Evolutionary conservation across 2,113 vertebrate genomes (phyloP), one percentile per base, ranked within the genome.

Genomic region (Pachyramphus minor): DNA sequence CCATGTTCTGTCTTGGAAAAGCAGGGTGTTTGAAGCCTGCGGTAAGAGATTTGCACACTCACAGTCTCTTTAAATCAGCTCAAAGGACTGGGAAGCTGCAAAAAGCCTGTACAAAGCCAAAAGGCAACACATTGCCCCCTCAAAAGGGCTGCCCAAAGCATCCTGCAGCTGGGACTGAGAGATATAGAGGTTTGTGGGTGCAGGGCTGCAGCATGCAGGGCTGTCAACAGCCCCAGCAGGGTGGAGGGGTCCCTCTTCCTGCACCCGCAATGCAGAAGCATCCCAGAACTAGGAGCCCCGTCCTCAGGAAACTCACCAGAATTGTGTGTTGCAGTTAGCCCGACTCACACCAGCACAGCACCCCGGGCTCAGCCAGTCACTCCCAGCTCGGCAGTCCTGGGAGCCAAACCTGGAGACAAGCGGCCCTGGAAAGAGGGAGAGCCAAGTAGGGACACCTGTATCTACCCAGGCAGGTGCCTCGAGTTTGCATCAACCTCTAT

Each of bases 401-500:
- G 4, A 68, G 28, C 44, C 45, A 20, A 44, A 76, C 31, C 31
- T 0, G 0, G 22, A 22, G 33, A 35, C 58, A 27, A 4, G 12
- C 2, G 4, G 21, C 33, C 56, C 35, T 28, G 35, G 20, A 20
- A 37, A 27, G 15, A 83, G 7, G 13, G 2, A 56, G 22, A 74
- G n/a, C 5, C 45, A 0, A 0, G 37, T 11, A 14, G 73, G 19
- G 0, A 14, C 41, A 71, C 19, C 27, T n/a, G 3, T 3, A 2
- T 1, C 12, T 14, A 6, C 21, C 30, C 50, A 41, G 12, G 2
- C 49, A 64, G 28, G 18, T 5, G 7, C 23, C 10, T 6, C 3
- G 12, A 42, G 19, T 33, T 30, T 14, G n/a, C 6, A 11, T 5
- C 1, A 0, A 10, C 14, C 37, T 35, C 1, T 2, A 24, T 0